These are phyloP conservation scores for Nemapogon koenigi DNA, from an alignment of 2,888 invertebrate species.

Conservation along the genomic window DNA sequence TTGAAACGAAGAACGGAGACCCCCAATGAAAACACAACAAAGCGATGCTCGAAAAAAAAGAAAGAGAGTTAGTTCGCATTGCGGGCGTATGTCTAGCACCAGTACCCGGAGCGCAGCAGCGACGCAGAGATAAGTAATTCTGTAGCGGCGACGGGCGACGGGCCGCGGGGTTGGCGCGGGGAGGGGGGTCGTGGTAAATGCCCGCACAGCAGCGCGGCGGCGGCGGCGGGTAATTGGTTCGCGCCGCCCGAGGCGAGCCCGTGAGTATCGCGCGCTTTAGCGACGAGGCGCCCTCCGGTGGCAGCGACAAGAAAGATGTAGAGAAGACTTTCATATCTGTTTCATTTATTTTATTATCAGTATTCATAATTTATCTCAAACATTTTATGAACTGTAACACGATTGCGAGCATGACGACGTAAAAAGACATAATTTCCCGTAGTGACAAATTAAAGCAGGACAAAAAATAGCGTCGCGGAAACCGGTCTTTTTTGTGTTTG, in stretches of 20 bases:
- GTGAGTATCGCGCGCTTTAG: conserved; percentile 62
- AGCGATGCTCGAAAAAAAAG: conserved; percentile 23
- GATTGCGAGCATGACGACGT: too few relatives aligned
- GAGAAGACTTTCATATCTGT: conserved; percentile 38
- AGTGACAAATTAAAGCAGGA: too few relatives aligned
- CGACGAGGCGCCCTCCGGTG: conserved; percentile 62
- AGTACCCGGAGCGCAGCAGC: conserved; percentile 43
- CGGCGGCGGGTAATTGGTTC: conserved; percentile 62
- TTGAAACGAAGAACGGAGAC: too few relatives aligned
- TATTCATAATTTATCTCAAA: too few relatives aligned
- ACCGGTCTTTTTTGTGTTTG: too few relatives aligned
- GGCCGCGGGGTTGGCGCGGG: conserved; percentile 20
- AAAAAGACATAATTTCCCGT: too few relatives aligned
- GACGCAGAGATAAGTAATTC: conserved; percentile 50
- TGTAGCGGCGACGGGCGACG: conserved; percentile 19
- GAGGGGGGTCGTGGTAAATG: conserved; percentile 50
- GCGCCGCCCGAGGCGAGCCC: conserved; percentile 63
- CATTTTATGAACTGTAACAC: too few relatives aligned
- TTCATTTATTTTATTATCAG: too few relatives aligned
- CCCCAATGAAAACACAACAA: too few relatives aligned
- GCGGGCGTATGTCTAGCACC: conserved; percentile 54
- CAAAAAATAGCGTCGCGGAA: too few relatives aligned
- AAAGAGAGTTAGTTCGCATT: conserved; percentile 45
- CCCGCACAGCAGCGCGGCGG: conserved; percentile 29
- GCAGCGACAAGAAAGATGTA: conserved; percentile 32